Percentiles rank a stretch among this genome's conserved stretches.
Conservation (phyloP, 2,797 vertebrate species). For the Sebastes flavidus region DNA sequence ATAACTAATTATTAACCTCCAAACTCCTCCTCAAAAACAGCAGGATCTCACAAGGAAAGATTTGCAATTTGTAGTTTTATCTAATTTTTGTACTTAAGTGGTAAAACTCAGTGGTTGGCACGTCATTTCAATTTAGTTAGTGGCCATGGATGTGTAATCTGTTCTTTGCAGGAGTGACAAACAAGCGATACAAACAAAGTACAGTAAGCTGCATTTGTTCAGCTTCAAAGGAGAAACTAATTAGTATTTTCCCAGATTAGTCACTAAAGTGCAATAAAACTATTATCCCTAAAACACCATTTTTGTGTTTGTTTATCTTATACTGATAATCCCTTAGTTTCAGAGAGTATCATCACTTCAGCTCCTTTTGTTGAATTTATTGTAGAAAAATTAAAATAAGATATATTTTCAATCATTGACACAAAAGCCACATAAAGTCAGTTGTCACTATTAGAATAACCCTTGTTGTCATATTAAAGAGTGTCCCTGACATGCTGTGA, state of each 20-base stretch:
- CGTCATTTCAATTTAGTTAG: not conserved
- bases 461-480: not conserved
- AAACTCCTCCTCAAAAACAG: not conserved
- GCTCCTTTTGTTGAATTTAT: not conserved
- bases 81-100: not conserved
- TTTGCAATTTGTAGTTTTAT: not conserved
- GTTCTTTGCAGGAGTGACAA: not conserved
- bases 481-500: not conserved
- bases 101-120: not conserved
- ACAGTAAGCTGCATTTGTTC: not conserved
- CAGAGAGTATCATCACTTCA: not conserved
- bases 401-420: not conserved
- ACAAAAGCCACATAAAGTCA: not conserved
- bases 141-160: not conserved
- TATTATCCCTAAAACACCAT: not conserved
- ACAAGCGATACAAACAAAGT: not conserved
- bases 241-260: not conserved
- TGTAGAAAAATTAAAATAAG: not conserved
- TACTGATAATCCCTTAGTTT: not conserved
- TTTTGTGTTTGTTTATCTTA: not conserved
- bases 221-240: not conserved
- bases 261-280: not conserved
- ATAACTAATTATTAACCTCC: not conserved
- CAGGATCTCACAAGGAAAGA: not conserved
- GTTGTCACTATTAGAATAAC: not conserved